Base-by-base conservation (phyloP, 2,113 vertebrate genomes). In the Patagioenas fasciata region DNA sequence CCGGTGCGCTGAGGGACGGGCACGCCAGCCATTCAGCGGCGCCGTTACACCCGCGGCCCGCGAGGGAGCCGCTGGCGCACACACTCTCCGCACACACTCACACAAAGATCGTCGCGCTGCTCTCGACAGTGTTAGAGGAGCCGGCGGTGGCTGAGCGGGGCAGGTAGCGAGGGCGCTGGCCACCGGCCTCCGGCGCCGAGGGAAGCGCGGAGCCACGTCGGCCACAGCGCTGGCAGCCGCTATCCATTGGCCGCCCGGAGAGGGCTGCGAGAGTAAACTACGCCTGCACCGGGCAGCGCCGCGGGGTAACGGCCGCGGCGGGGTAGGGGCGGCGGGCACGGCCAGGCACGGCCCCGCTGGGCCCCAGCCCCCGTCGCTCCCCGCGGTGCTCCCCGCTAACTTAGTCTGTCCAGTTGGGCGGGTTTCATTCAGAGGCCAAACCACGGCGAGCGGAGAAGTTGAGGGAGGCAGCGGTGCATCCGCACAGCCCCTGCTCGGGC, bases 31-130 rank as follows among this genome's bases (percentile, higher is more conserved):
- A 99, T 95, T 97, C 95, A 98, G 95, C 80, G 91, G 79, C 81
- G 97, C 89, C 71, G 95, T 98, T 98, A 98, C 97, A 98, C 97
- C 98, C 97, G 96, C 96, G 97, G 97, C 95, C 97, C 96, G 97
- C 95, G 90, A 92, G 94, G 96, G 92, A 97, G 97, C 96, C 89
- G 94, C 97, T 91, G 97, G 96, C 95, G 89, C 97, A 94, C 97
- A 95, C 89, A 58, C 96, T 93, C 96, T 10, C 85, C 87, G 95
- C 91, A 96, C 95, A 66, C 81, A 72, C 71, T 84, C 91, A 88
- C 94, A 97, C 97, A 98, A 97, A 98, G 97, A 97, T 98, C 97
- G 97, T 96, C 98, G 97, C 97, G 96, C 87, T 90, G 96, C 95
- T 98, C 96, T 93, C 96, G 85, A 77, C 93, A 47, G 97, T 94